Evolutionary conservation across 2,888 invertebrate genomes (phyloP), one percentile per base, ranked within the genome.

Genomic region (Drosophila phalerata): DNA sequence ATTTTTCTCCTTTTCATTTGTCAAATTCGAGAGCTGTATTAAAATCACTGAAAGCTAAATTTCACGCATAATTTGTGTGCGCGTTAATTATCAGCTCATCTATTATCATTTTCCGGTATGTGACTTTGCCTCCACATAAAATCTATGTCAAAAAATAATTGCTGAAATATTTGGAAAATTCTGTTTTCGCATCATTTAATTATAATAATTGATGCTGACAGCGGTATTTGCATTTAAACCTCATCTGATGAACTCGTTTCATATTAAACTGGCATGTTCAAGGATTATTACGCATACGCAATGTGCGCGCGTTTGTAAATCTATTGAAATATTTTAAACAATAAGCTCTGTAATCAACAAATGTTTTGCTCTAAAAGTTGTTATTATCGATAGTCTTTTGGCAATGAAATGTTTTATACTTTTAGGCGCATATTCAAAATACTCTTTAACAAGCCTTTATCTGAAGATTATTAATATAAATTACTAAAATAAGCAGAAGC

Each of bases 1-100:
- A 4, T 15, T 15, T 8, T 43, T 28, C 9, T 3, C 0, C 5
- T 10, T 47, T 9, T 25, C 10, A 45, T 37, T 37, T 49, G 3
- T 8, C 8, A 32, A 32, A 32, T 28, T 5, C 1, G 11, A 34
- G 22, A n/a, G 34, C 56, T 45, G 32, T 17, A 6, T 19, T 52
- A 42, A 19, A 37, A 48, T 47, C 45, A 45, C 51, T 13, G 19
- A 55, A 15, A 38, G 42, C 30, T 13, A 37, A 37, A 69, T 67
- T 71, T 72, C 11, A 51, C 45, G 60, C 63, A 48, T 67, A 66
- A 79, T 73, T 76, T 69, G 53, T 32, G 19, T 69, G 53, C 45
- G 55, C 66, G 69, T 83, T 78, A 69, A 84, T 84, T 81, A 84
- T 72, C 63, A 68, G 40, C 60, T 69, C 81, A 74, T 86, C 71